Percentiles rank a stretch among this genome's conserved stretches.
These are phyloP conservation scores for Apocheima hispidaria DNA, from an alignment of 2,888 invertebrate genomes.

Conservation along the genomic window DNA sequence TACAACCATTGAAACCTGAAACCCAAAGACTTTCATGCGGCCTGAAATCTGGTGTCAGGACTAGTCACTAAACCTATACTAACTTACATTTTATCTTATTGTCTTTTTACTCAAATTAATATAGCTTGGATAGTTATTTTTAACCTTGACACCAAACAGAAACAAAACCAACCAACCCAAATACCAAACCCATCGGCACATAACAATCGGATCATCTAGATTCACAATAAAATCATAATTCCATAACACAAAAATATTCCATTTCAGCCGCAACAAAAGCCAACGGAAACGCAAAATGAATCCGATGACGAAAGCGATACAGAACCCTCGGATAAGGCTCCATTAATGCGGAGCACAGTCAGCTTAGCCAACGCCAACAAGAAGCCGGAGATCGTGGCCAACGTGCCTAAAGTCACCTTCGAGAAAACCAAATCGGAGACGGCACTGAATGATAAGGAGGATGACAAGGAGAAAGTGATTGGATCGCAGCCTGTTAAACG, in stretches of 20 bases:
- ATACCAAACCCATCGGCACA: not conserved
- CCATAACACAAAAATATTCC: conserved; percentile 10
- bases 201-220: conserved; percentile 19
- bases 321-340: conserved; percentile 78
- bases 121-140: no score
- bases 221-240: conserved; percentile 27
- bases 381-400: conserved; percentile 79
- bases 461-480: conserved; percentile 66
- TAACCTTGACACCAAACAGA: not conserved
- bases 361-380: conserved; percentile 63
- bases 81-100: no score
- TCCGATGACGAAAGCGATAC: conserved; percentile 78
- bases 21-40: no score
- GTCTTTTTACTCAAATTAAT: no score
- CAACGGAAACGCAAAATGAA: conserved; percentile 58
- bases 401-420: conserved; percentile 72
- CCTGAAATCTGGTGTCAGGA: no score
- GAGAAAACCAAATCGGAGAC: conserved; percentile 62
- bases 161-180: conserved; percentile 4
- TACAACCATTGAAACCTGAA: no score
- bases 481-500: conserved; percentile 78
- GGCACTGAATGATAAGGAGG: conserved; percentile 52
- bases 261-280: conserved; percentile 67
- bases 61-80: no score
- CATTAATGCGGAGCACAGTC: conserved; percentile 77